Conservation (phyloP, 2,113 vertebrate species). For the Xiphophorus couchianus region DNA sequence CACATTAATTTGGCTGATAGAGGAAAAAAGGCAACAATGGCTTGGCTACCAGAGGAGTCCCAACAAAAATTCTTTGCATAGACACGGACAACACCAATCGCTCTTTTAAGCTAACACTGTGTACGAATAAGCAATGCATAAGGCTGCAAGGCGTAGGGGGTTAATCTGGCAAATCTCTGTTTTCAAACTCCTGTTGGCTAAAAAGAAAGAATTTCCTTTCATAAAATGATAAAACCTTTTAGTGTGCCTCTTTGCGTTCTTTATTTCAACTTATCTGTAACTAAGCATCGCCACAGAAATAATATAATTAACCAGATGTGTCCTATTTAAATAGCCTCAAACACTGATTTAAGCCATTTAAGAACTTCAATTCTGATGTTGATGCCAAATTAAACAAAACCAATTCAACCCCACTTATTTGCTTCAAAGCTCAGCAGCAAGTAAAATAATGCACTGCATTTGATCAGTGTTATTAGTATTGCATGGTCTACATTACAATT, state of each 20-base stretch:
- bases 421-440: no score
- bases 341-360: not conserved
- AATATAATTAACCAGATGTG: no score
- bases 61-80: not conserved
- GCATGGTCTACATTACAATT: no score
- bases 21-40: not conserved
- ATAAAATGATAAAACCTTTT: not conserved
- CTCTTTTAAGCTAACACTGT: no score
- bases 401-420: no score
- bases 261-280: not conserved
- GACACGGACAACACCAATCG: no score
- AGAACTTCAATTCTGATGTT: not conserved
- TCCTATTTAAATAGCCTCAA: not conserved
- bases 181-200: not conserved
- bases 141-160: no score
- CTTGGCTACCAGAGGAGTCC: not conserved
- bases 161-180: not conserved
- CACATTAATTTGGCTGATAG: not conserved
- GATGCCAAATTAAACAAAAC: not conserved
- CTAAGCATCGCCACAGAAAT: no score
- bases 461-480: no score
- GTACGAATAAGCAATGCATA: no score
- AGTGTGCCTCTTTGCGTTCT: not conserved
- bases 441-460: no score
- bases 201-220: not conserved